Conservation (phyloP, 1,140 invertebrate species). For the Pomacea maculata region DNA sequence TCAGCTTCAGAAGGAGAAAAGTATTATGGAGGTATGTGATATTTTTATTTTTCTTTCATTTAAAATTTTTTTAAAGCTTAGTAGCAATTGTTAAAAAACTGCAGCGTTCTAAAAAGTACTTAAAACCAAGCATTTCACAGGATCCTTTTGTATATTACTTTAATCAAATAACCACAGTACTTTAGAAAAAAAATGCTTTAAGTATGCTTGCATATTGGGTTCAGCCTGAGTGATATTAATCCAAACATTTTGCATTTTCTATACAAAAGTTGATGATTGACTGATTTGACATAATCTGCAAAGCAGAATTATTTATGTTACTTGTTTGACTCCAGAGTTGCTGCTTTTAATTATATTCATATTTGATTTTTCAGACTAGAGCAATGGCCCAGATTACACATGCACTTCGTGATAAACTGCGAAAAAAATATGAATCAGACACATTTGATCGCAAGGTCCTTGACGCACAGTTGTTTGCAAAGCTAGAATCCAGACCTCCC, state of each 20-base stretch:
- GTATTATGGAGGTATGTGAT: not conserved
- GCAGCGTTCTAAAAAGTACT: no score
- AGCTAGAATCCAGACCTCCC: slow-evolving; percentile 11
- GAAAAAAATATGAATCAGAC: slow-evolving; percentile 32
- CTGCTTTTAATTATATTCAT: not conserved
- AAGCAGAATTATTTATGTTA: no score
- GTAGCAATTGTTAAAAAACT: not conserved
- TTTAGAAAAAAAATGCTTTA: no score
- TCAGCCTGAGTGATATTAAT: no score
- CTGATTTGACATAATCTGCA: no score
- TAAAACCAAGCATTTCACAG: no score
- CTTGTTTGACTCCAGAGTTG: no score
- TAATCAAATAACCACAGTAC: no score
- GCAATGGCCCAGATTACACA: slow-evolving; percentile 35
- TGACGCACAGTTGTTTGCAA: slow-evolving; percentile 34
- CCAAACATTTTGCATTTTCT: no score
- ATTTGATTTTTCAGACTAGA: slow-evolving; percentile 27
- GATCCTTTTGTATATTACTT: no score
- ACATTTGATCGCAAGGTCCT: slow-evolving; percentile 40
- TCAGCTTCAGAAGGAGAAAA: slow-evolving; percentile 32
- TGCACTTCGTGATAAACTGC: slow-evolving; percentile 32
- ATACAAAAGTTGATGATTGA: no score
- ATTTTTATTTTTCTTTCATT: not conserved
- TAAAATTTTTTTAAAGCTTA: not conserved
- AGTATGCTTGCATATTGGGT: no score